phyloP scores from a whole-genome alignment of 2,113 vertebrate species.

The Colinus virginianus region DNA sequence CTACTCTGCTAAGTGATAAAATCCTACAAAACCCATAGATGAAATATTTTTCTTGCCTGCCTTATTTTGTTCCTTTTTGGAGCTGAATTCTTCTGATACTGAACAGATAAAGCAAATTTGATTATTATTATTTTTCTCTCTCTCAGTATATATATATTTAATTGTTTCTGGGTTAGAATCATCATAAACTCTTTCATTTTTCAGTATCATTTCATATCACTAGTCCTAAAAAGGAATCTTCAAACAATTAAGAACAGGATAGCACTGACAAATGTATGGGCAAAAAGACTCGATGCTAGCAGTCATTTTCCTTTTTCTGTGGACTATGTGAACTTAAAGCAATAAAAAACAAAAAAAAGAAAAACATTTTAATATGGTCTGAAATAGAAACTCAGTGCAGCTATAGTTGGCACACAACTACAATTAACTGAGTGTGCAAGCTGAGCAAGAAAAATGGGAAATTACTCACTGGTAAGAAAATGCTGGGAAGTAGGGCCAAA shows the following conservation, averaged over 20 bases:
- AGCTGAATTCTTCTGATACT: not conserved
- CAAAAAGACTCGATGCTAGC: not conserved
- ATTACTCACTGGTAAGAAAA: conserved; percentile 89
- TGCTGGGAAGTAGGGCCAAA: conserved; percentile 89
- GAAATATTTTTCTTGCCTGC: not conserved
- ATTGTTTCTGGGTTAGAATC: not conserved
- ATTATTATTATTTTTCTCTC: not conserved
- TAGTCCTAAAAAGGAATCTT: not conserved
- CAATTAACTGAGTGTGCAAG: not conserved
- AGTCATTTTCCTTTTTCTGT: not conserved
- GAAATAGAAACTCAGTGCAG: not conserved
- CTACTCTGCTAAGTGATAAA: not conserved
- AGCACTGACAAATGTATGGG: not conserved
- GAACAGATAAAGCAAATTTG: not conserved
- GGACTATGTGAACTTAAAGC: not conserved
- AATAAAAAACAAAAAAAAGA: not conserved
- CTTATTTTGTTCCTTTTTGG: not conserved
- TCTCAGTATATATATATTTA: not conserved
- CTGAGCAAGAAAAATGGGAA: conserved; percentile 17
- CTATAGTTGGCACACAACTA: not conserved
- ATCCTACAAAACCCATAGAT: not conserved
- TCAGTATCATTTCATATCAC: not conserved
- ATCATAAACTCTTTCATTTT: not conserved
- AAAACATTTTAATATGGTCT: not conserved
- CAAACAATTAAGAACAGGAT: not conserved